phyloP scores from a whole-genome alignment of 1,140 invertebrate genomes.

The Orchesella cincta region DNA sequence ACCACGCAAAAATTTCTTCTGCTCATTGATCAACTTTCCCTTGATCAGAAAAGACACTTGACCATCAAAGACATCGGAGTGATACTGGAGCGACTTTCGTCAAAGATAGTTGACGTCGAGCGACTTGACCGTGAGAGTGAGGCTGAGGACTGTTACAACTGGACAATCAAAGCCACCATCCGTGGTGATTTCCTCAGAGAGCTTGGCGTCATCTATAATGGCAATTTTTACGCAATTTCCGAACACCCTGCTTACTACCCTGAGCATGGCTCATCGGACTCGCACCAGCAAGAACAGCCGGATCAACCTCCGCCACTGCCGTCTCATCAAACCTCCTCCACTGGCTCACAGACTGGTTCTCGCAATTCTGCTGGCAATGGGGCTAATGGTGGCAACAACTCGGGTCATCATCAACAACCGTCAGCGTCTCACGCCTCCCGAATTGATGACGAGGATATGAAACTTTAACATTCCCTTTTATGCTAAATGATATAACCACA shows the following conservation, averaged over 20 bases:
- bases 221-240: constrained; percentile 91
- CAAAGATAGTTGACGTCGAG: constrained; percentile 90
- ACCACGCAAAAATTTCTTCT: constrained; percentile 88
- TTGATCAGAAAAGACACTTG: constrained; percentile 85
- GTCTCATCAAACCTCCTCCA: constrained; percentile 17
- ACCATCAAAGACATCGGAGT: constrained; percentile 93
- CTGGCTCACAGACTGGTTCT: constrained; percentile 20
- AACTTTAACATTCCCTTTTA: constrained; percentile 27
- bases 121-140: constrained; percentile 84
- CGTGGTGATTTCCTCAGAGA: constrained; percentile 83
- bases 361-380: not conserved
- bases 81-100: constrained; percentile 85
- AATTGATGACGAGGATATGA: constrained; percentile 28
- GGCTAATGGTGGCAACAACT: not conserved
- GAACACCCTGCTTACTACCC: constrained; percentile 80
- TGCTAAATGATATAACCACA: not conserved
- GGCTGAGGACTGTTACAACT: constrained; percentile 79
- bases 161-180: constrained; percentile 58
- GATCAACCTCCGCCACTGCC: constrained; percentile 36
- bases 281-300: not conserved
- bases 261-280: constrained; percentile 26
- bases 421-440: constrained; percentile 22
- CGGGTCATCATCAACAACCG: constrained; percentile 3
- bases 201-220: constrained; percentile 90
- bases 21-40: constrained; percentile 85